These are phyloP conservation scores for Argya squamiceps DNA, from an alignment of 2,797 vertebrate species.

Conservation along the genomic window DNA sequence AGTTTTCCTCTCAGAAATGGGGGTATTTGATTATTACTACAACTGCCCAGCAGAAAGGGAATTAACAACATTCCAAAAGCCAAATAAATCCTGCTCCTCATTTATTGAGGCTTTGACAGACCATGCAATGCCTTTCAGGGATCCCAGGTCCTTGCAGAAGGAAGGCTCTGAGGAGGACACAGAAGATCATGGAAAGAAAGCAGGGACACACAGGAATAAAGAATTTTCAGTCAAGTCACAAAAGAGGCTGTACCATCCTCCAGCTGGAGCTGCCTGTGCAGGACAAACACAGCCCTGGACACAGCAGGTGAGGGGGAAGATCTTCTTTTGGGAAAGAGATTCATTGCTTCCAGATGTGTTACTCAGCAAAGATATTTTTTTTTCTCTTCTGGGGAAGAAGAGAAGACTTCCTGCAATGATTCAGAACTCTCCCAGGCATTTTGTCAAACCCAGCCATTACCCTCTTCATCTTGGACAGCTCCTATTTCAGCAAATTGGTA, in stretches of 20 bases:
- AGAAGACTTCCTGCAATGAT: constrained; percentile 30
- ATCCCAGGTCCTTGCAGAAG: not conserved
- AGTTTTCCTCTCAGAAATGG: not conserved
- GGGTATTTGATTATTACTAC: not conserved
- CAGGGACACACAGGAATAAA: not conserved
- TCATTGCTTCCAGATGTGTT: not conserved
- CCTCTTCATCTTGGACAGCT: constrained; percentile 41
- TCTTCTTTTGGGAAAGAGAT: not conserved
- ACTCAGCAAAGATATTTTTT: not conserved
- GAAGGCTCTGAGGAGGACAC: not conserved
- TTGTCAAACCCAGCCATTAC: constrained; percentile 22
- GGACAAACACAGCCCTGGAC: not conserved
- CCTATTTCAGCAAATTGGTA: constrained; percentile 49
- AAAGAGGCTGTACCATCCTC: not conserved
- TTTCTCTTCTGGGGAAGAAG: not conserved
- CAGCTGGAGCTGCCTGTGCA: not conserved
- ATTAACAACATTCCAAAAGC: not conserved
- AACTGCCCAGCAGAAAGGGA: not conserved
- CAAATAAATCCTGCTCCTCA: not conserved
- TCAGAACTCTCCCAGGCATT: constrained; percentile 26
- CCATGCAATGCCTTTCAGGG: not conserved
- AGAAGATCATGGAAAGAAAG: not conserved
- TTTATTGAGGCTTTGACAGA: not conserved
- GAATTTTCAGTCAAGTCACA: not conserved
- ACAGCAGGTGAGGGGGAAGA: not conserved